phyloP scores from a whole-genome alignment of 2,888 invertebrate genomes.

The Drosophila anceps region DNA sequence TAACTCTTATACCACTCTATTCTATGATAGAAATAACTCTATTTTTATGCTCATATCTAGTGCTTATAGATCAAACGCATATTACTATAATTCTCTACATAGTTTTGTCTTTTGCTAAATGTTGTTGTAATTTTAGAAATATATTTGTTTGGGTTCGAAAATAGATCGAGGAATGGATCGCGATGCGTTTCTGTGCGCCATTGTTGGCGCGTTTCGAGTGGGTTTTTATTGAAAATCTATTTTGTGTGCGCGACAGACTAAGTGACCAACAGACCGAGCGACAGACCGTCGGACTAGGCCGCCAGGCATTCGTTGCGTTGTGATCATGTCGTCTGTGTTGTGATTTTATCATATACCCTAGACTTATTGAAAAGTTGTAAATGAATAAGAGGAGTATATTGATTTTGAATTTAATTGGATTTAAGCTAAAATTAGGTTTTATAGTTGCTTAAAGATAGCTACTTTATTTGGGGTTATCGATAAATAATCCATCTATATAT shows the following conservation, averaged over 20 bases:
- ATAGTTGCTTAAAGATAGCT: too few relatives aligned
- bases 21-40: too few relatives aligned
- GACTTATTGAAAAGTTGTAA: background rate
- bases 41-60: background rate
- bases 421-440: background rate
- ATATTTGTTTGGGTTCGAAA: slow-evolving; percentile 72
- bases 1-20: background rate
- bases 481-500: too few relatives aligned
- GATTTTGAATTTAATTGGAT: background rate
- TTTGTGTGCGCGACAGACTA: slow-evolving; percentile 48
- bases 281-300: background rate
- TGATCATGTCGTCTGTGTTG: slow-evolving; percentile 54
- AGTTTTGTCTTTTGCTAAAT: slow-evolving; percentile 2
- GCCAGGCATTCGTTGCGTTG: slow-evolving; percentile 56
- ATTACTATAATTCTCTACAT: background rate
- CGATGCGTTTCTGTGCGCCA: slow-evolving; percentile 54
- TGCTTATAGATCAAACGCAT: background rate
- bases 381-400: background rate
- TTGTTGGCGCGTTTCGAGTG: slow-evolving; percentile 66
- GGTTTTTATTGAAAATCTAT: slow-evolving; percentile 79
- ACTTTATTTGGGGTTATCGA: too few relatives aligned
- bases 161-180: slow-evolving; percentile 70
- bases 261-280: background rate
- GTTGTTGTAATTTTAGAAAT: slow-evolving; percentile 32
- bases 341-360: slow-evolving; percentile 9